Percentiles rank a stretch among this genome's conserved stretches.
Conservation (phyloP, 2,888 invertebrate species). For the Trichogramma dendrolimi region DNA sequence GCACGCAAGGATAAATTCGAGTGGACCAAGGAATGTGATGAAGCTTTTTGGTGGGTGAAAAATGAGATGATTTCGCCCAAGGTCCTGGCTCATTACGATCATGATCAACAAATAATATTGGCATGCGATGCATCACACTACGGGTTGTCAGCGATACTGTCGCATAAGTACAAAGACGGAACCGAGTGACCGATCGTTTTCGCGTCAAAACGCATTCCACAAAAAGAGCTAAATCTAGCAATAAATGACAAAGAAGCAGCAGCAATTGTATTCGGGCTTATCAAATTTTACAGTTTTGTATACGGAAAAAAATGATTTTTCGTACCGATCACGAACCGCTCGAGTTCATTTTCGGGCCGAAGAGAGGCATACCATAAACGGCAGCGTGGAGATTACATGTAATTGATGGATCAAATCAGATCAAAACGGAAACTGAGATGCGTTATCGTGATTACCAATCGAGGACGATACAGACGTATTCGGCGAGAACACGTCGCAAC, state of each 20-base stretch:
- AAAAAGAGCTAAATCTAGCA: slow-evolving; percentile 21
- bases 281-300: slow-evolving; percentile 20
- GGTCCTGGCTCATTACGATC: slow-evolving; percentile 25
- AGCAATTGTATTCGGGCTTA: not conserved
- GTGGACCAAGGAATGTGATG: slow-evolving; percentile 26
- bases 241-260: slow-evolving; percentile 29
- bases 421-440: slow-evolving; percentile 19
- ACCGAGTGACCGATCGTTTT: slow-evolving; percentile 26
- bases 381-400: slow-evolving; percentile 33
- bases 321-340: slow-evolving; percentile 45
- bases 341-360: slow-evolving; percentile 34
- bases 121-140: slow-evolving; percentile 27
- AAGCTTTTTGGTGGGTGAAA: slow-evolving; percentile 27
- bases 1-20: slow-evolving; percentile 9
- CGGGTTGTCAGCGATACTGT: slow-evolving; percentile 24
- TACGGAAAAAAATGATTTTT: slow-evolving; percentile 32
- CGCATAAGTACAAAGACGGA: slow-evolving; percentile 22
- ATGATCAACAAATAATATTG: slow-evolving; percentile 20
- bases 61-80: slow-evolving; percentile 25
- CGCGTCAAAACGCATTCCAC: slow-evolving; percentile 19
- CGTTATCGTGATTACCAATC: slow-evolving; percentile 19
- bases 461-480: slow-evolving; percentile 8
- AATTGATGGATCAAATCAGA: slow-evolving; percentile 18
- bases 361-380: slow-evolving; percentile 30
- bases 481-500: too few species aligned